A percentile compares a stretch with the other conserved stretches of the same genome.
Evolutionary conservation across 2,113 vertebrate species (phyloP).

Genomic region (Gavialis gangeticus): DNA sequence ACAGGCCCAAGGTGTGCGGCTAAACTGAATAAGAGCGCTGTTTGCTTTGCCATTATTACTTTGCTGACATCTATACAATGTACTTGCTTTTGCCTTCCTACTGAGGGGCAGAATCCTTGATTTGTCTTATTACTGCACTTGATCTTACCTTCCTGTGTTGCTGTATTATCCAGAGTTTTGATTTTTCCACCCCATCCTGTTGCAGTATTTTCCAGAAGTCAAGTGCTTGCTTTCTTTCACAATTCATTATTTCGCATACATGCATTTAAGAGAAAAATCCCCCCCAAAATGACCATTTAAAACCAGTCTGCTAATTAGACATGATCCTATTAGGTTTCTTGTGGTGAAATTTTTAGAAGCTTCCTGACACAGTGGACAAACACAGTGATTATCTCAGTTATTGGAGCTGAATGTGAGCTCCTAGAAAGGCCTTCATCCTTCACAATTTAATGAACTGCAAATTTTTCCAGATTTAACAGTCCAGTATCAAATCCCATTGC

Average conservation of each 20-base stretch:
- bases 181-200: not conserved
- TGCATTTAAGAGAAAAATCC: not conserved
- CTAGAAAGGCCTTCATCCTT: constrained; percentile 25
- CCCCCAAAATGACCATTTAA: not conserved
- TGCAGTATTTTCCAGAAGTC: too few species aligned
- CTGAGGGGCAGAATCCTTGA: not conserved
- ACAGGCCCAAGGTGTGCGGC: not conserved
- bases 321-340: not conserved
- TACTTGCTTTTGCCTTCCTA: not conserved
- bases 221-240: not conserved
- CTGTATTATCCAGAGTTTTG: not conserved
- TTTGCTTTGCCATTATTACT: not conserved
- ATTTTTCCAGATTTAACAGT: not conserved
- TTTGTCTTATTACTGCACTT: not conserved
- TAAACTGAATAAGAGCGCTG: not conserved
- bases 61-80: not conserved
- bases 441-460: not conserved
- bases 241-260: not conserved
- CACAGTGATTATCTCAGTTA: rapidly evolving
- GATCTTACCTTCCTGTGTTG: not conserved
- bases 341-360: not conserved
- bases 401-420: not conserved
- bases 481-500: not conserved
- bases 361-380: not conserved
- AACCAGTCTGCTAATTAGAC: not conserved